Evolutionary conservation across 2,113 vertebrate species (phyloP).

Genomic region (Sinosuthora webbiana): DNA sequence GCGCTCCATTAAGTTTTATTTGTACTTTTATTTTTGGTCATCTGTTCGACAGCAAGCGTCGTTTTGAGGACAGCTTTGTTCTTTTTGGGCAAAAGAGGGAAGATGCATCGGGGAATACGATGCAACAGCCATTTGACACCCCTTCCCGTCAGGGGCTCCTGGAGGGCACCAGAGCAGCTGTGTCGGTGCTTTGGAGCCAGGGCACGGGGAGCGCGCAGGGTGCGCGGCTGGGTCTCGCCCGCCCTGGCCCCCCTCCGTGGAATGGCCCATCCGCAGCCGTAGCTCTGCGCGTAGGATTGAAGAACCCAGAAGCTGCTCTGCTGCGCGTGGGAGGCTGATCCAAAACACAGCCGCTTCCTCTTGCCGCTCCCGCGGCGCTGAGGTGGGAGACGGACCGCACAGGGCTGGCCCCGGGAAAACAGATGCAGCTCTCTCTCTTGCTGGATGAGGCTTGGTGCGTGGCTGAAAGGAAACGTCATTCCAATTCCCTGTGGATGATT

Average conservation of each 20-base stretch:
- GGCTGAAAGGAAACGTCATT: neutral
- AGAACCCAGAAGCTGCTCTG: neutral
- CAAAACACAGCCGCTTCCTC: neutral
- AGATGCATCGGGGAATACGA: fast-evolving
- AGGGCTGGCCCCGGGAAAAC: neutral
- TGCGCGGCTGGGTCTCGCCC: neutral
- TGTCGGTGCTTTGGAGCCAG: neutral
- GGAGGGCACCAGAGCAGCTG: neutral
- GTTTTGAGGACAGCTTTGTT: slow-evolving; percentile 6
- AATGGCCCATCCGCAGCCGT: neutral
- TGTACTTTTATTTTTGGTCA: slow-evolving; percentile 40
- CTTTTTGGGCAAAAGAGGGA: neutral
- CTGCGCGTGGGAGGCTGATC: neutral
- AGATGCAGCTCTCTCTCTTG: neutral
- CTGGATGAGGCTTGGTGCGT: neutral
- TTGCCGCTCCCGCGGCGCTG: neutral
- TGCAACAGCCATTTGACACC: slow-evolving; percentile 5
- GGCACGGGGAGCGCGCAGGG: fast-evolving
- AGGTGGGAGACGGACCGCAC: neutral
- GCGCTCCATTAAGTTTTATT: slow-evolving; percentile 44
- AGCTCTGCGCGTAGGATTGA: fast-evolving
- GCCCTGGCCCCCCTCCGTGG: neutral
- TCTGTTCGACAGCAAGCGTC: neutral
- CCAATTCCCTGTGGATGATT: neutral
- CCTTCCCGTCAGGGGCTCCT: neutral